Conservation (phyloP, 1,140 invertebrate genomes). For the Agrypnia vestita region DNA sequence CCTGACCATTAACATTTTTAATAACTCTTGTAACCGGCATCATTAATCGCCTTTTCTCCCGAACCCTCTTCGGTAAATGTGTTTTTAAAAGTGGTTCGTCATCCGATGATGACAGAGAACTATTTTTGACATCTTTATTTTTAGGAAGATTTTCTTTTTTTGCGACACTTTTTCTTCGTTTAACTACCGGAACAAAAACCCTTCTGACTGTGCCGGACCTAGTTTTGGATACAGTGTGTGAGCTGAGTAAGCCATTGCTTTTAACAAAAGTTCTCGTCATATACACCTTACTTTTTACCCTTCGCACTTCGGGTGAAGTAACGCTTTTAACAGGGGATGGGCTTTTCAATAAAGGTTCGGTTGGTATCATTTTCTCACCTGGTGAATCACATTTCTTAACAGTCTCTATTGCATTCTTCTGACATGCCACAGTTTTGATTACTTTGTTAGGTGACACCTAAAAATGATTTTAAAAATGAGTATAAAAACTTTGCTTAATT, state of each 20-base stretch:
- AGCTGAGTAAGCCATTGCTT: background rate
- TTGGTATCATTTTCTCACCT: too few relatives aligned
- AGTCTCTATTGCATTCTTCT: too few relatives aligned
- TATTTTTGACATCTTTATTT: too few relatives aligned
- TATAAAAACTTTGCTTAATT: too few relatives aligned
- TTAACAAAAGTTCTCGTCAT: background rate
- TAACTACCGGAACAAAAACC: background rate
- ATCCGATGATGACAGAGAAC: slow-evolving; percentile 65
- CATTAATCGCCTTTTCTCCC: background rate
- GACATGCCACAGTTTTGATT: too few relatives aligned
- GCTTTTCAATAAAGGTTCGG: too few relatives aligned
- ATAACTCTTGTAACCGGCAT: background rate
- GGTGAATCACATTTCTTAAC: too few relatives aligned
- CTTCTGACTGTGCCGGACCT: background rate
- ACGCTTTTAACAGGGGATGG: too few relatives aligned
- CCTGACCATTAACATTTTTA: slow-evolving; percentile 54
- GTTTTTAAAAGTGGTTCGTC: slow-evolving; percentile 65
- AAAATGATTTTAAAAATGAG: too few relatives aligned
- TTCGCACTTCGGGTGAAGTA: too few relatives aligned
- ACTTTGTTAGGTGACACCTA: too few relatives aligned
- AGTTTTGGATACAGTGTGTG: background rate
- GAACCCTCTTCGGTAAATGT: background rate
- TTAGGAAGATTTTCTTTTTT: background rate
- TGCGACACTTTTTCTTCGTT: background rate
- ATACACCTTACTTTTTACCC: background rate